Conservation (phyloP, 1,140 invertebrate species). For the Nebria ingens region DNA sequence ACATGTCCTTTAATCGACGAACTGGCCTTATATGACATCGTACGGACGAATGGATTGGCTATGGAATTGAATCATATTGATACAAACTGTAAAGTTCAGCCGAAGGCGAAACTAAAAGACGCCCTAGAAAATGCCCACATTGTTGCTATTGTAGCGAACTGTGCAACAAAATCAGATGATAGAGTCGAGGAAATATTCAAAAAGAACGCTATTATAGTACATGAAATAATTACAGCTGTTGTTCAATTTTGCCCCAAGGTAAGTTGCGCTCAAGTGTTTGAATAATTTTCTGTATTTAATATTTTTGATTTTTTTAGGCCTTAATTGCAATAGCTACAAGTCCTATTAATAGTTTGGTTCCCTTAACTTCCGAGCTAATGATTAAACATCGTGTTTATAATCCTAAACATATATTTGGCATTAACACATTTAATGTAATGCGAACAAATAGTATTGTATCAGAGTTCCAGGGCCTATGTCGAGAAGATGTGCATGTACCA, state of each 20-base stretch:
- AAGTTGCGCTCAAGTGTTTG: constrained; percentile 16
- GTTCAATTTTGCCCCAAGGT: constrained; percentile 40
- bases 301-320: constrained; percentile 33
- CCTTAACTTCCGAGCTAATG: constrained; percentile 44
- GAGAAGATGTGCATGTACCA: constrained; percentile 59
- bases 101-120: constrained; percentile 28
- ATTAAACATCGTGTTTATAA: constrained; percentile 51
- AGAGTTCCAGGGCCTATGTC: constrained; percentile 43
- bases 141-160: constrained; percentile 41
- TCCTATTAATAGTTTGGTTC: constrained; percentile 48
- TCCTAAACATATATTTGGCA: constrained; percentile 61
- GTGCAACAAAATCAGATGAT: constrained; percentile 21
- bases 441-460: constrained; percentile 62
- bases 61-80: constrained; percentile 48
- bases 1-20: constrained; percentile 49
- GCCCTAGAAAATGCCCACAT: constrained; percentile 41
- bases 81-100: constrained; percentile 53
- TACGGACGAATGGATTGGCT: constrained; percentile 38
- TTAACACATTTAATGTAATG: constrained; percentile 66
- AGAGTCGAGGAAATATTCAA: constrained; percentile 33
- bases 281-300: constrained; percentile 1
- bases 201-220: constrained; percentile 36
- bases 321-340: constrained; percentile 45
- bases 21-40: constrained; percentile 44
- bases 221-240: constrained; percentile 37